Base-by-base conservation (phyloP, 2,797 vertebrate genomes). In the Pangasius mekongensis region DNA sequence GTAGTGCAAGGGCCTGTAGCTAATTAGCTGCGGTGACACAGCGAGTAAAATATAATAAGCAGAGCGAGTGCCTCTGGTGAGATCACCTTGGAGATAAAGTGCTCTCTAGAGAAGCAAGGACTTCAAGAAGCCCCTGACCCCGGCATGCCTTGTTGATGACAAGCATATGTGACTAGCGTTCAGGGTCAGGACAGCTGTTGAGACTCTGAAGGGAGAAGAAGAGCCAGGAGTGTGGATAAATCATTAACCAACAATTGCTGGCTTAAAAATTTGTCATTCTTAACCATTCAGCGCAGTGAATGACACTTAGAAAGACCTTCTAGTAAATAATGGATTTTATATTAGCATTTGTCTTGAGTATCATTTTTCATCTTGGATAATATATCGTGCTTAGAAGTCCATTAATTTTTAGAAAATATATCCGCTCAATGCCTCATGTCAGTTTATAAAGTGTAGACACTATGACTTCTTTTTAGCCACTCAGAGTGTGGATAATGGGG, bases 121-220 rank as follows among this genome's bases (percentile, higher is more conserved):
- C 95, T 95, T 96, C 94, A 96, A 96, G 95, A 96, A 96, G 95
- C 95, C 94, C 94, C 95, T 95, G 95, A 96, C 96, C 92, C 95
- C 93, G 62, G 92, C 92, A 91, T 95, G 95, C 94, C 93, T 95
- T 92, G 90, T 94, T 96, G 96, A 96, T 96, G 95, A 95, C 94
- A 95, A 95, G 95, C 95, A 96, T 95, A 94, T 96, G 96, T 96
- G 95, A 93, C 95, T 93, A 93, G 93, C 91, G 86, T 92, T 90
- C 91, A 89, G 93, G 93, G 94, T 90, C 91, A 89, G 93, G 93
- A 94, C 95, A 95, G 95, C 94, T 96, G 95, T 93, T 86, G 93
- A 87, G 84, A 87, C 88, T 86, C 71, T 77, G n/a, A 64, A 47
- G 88, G 56, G 58, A 69, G 64, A 14, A 54, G 39, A 49, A 24